Percentiles rank a stretch among this genome's conserved stretches.
These are phyloP conservation scores for Thecocarcelia acutangulata DNA, from an alignment of 2,888 invertebrate species.

Conservation along the genomic window DNA sequence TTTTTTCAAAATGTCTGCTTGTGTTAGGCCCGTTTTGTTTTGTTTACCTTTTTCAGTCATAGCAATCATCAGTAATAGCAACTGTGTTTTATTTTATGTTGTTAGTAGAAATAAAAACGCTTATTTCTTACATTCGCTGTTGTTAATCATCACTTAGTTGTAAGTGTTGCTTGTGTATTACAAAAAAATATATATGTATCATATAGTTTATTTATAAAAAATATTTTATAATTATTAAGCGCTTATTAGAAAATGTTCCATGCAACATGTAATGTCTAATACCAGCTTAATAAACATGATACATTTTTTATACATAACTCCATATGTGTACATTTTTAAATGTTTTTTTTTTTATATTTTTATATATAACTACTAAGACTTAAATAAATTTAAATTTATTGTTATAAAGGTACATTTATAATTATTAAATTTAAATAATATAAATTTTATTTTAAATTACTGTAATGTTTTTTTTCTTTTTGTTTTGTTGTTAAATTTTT, in stretches of 20 bases:
- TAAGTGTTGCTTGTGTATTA: conserved; percentile 29
- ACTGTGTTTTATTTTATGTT: neutral
- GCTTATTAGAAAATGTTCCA: too few species aligned
- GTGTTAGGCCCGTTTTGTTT: conserved; percentile 6
- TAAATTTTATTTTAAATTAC: neutral
- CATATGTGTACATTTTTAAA: conserved; percentile 4
- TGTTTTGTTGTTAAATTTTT: conserved; percentile 7
- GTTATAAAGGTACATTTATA: conserved; percentile 67
- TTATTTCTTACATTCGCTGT: conserved; percentile 74
- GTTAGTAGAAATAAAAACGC: conserved; percentile 53
- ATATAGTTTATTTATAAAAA: conserved; percentile 19
- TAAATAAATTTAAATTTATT: conserved; percentile 51
- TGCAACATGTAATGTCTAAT: too few species aligned
- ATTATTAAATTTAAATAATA: conserved; percentile 66
- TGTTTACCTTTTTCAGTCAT: neutral
- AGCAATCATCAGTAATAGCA: conserved; percentile 11
- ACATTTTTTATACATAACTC: neutral
- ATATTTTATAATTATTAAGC: too few species aligned
- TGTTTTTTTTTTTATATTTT: conserved; percentile 7
- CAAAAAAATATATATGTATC: neutral
- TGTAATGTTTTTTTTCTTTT: conserved; percentile 20
- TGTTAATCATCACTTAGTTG: conserved; percentile 35
- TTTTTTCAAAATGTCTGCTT: neutral
- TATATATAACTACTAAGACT: conserved; percentile 57
- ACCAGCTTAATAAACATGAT: too few species aligned